Evolutionary conservation across 1,140 invertebrate genomes (phyloP), one percentile per base, ranked within the genome.

Genomic region (Mya arenaria): DNA sequence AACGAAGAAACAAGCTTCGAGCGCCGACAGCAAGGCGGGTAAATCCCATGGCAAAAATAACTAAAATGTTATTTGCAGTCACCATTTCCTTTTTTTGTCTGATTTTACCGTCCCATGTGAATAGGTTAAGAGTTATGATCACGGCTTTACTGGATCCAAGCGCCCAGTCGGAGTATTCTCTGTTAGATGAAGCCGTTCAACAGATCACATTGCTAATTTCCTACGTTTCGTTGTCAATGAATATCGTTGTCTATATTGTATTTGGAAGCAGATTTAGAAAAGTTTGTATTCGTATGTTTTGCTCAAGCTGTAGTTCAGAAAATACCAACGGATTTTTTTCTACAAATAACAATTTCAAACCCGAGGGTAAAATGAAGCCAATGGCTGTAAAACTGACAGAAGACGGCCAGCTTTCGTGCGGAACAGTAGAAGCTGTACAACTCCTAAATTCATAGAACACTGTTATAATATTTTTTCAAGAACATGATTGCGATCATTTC

Each of bases 201-300:
- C 94, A 95, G 52, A 92, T 94, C 69, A 92, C 90, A 82, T 94
- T 92, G 79, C 91, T 93, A n/a, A 92, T 96, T 19, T 97, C 96
- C 91, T 94, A 96, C 86, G 95, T 95, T 13, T 97, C 97, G 91
- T 97, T 97, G 88, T 96, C 96, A 65, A 96, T 97, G 55, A 97
- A 97, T 93, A 97, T 97, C 90, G 93, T 96, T 17, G 93, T 97
- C 17, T 97, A 97, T 92, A 96, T 86, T 23, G 19, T 84, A 0
- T 90, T 85, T 34, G 89, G 89, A 13, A 60, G 73, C 19, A 86
- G 84, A 41, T 90, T 90, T 44, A 72, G 87, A 15, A 66, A 81
- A 6, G 39, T 78, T 23, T n/a, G n/a, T n/a, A n/a, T n/a, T n/a
- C n/a, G n/a, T n/a, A n/a, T n/a, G n/a, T n/a, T n/a, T n/a, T n/a